Base-by-base conservation (phyloP, 2,797 vertebrate species). In the Chaetophractus vellerosus region DNA sequence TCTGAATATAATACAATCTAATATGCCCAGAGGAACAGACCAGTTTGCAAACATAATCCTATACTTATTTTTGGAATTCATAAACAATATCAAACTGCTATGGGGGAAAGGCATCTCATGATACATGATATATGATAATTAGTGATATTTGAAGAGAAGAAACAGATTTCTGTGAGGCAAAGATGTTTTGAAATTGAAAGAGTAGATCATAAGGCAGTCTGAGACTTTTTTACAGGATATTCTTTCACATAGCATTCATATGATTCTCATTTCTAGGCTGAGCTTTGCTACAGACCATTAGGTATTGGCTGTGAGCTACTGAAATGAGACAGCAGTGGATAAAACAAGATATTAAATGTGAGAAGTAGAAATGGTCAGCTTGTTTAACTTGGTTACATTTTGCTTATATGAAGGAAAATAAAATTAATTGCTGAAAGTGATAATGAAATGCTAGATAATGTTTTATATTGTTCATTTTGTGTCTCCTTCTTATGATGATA, bases 281-380 rank as follows among this genome's bases (percentile, higher is more conserved):
- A 87, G n/a, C 6, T 96, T 96, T 95, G 38, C 74, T 88, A 55
- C 11, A 95, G 38, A 87, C 36, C 18, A 74, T 96, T 96, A 91
- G 24, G 1, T 93, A 97, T 83, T 96, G 36, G 57, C n/a, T 96
- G 59, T 50, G 33, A 52, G 45, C 7, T 89, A 57, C 33, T 63
- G 69, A 97, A 45, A 83, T 90, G n/a, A 96, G 48, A 87, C 6
- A 82, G 75, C 15, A 48, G 9, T 81, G 82, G n/a, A 84, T 79
- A 64, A 57, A 91, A 80, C 0, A 71, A 74, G 19, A 21, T 36
- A 9, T 10, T 18, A 33, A 82, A 52, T 28, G 61, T 71, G 41
- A 93, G 11, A 64, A 78, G 66, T 1, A 14, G 11, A 31, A 90
- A 91, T 57, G 74, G 16, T 45, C 45, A 31, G 16, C 28, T 81